Evolutionary conservation across 2,797 vertebrate species (phyloP).

Genomic region (Takifugu rubripes): DNA sequence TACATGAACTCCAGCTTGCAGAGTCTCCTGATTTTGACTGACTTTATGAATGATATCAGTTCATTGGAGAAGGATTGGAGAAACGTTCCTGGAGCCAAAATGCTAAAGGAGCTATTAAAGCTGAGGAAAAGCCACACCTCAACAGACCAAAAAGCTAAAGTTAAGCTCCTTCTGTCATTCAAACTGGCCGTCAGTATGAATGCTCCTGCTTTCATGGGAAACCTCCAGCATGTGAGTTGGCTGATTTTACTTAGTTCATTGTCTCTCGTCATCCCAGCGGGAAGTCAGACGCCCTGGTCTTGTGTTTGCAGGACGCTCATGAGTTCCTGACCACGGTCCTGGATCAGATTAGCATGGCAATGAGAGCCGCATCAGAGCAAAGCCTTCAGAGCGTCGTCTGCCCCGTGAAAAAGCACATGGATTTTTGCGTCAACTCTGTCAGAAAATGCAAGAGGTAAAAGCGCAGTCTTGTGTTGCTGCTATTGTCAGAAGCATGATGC

Average conservation of each 20-base stretch:
- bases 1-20: conserved; percentile 3
- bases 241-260: background rate
- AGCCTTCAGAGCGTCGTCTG: background rate
- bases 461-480: background rate
- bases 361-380: background rate
- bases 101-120: background rate
- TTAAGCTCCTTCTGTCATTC: background rate
- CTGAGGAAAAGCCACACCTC: background rate
- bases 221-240: background rate
- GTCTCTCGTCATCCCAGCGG: background rate
- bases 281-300: background rate
- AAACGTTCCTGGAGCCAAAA: background rate
- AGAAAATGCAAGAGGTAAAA: background rate
- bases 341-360: background rate
- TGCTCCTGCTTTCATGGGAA: background rate
- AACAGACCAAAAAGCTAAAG: background rate
- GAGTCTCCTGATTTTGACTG: background rate
- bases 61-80: background rate
- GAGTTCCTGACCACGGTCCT: conserved; percentile 3
- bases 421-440: background rate
- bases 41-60: background rate
- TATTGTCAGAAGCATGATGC: background rate
- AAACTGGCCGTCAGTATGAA: background rate
- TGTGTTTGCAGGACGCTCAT: background rate
- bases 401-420: background rate